Base-by-base conservation (phyloP, 2,113 vertebrate species). In the Ammodytes marinus region DNA sequence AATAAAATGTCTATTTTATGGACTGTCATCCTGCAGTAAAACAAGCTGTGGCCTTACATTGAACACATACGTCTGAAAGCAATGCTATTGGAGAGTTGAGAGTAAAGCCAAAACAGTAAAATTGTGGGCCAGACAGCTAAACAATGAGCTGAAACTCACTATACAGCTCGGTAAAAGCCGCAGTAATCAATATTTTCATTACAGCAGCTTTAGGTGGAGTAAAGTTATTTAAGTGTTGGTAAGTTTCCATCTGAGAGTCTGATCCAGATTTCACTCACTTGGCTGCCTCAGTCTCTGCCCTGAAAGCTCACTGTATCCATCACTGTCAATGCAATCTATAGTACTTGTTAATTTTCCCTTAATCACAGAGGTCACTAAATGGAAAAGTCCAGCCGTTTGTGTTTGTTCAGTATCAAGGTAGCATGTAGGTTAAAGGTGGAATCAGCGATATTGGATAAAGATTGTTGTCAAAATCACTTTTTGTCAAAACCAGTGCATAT, bases 381-480 rank as follows among this genome's bases (percentile, higher is more conserved):
- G 27, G 27, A 27, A 27, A 27, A 27, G 59, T 53, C 67, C 55
- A 50, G 74, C 5, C 4, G 4, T 27, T 37, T 37, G 1, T 43
- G 42, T 39, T 63, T 61, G 0, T 52, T 68, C 40, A 11, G 40
- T n/a, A 0, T 3, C 0, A 9, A 52, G 8, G 17, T 40, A 59
- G n/a, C 6, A 4, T 47, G 50, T n/a, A 70, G 4, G 53, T 46
- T 37, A 35, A 59, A 13, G 6, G 27, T 27, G 27, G 27, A 27
- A 2, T 27, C 27, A 27, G 27, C 27, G 27, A 27, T 27, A 27
- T 27, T 27, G 27, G 27, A 27, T 27, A 27, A 27, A 27, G 27
- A 27, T 27, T 27, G 27, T 27, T 27, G 27, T 27, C 27, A 27
- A 27, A 27, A 27, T 27, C 27, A 27, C 27, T 27, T 27, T 27